phyloP scores from a whole-genome alignment of 2,113 vertebrate genomes.

The Aleadryas rufinucha region DNA sequence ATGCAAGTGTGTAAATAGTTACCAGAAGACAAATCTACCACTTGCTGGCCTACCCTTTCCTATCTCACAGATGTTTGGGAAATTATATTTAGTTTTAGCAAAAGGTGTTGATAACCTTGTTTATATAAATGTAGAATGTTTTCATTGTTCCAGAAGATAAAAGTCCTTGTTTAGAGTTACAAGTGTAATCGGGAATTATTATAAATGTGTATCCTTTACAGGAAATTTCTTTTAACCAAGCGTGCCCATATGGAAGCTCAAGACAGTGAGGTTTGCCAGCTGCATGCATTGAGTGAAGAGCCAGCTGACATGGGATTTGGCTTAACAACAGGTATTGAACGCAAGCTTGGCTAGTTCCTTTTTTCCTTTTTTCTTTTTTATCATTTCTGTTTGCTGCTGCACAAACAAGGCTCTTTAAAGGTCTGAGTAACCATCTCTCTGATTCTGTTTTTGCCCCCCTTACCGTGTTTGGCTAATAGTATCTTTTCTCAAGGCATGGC shows the following conservation, averaged over 20 bases:
- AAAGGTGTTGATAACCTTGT: conserved; percentile 28
- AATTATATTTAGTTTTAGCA: background rate
- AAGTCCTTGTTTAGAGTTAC: background rate
- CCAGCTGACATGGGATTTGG: conserved; percentile 80
- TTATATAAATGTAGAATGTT: background rate
- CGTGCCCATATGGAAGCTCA: conserved; percentile 78
- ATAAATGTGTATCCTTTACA: conserved; percentile 49
- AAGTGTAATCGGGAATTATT: background rate
- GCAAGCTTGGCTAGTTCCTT: background rate
- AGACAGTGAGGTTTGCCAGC: conserved; percentile 83
- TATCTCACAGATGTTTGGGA: background rate
- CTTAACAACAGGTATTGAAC: conserved; percentile 75
- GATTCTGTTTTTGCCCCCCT: background rate
- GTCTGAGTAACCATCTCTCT: background rate
- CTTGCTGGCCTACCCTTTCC: background rate
- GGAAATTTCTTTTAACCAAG: conserved; percentile 94
- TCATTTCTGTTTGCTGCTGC: conserved; percentile 6
- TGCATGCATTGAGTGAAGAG: conserved; percentile 85
- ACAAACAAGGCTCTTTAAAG: background rate
- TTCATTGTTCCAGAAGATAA: background rate
- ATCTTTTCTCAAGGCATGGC: background rate
- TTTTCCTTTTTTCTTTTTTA: background rate
- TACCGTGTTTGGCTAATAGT: background rate
- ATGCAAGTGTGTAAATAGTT: background rate
- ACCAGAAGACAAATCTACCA: background rate